These are phyloP conservation scores for Aphelocoma californica DNA, from an alignment of 2,797 vertebrate genomes.

Conservation along the genomic window DNA sequence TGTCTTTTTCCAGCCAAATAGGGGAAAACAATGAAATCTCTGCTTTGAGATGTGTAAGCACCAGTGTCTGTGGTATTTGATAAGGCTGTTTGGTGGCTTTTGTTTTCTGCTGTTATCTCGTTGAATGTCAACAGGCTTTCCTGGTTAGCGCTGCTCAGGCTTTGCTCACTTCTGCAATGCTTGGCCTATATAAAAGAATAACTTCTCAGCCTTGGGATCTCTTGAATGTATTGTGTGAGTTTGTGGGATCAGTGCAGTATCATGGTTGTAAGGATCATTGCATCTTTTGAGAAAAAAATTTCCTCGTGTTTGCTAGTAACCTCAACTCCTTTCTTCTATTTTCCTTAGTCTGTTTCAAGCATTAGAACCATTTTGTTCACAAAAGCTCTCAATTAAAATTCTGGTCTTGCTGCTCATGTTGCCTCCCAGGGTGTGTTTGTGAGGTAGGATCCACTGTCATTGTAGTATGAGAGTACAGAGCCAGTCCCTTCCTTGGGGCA, in stretches of 20 bases:
- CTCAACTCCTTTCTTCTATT: background rate
- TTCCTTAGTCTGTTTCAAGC: background rate
- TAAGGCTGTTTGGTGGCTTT: background rate
- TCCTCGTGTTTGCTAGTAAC: background rate
- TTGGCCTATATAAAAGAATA: background rate
- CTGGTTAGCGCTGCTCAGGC: background rate
- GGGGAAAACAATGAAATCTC: background rate
- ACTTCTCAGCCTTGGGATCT: background rate
- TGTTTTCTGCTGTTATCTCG: background rate
- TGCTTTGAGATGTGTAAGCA: background rate
- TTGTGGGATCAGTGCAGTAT: background rate
- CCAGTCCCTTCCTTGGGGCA: accelerated
- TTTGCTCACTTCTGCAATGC: background rate
- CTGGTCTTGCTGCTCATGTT: background rate
- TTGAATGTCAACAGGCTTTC: background rate
- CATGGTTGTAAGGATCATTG: background rate
- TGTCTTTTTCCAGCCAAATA: background rate
- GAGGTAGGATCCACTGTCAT: background rate
- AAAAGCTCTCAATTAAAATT: background rate
- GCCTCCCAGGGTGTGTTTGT: background rate
- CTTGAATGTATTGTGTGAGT: background rate
- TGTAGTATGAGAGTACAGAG: background rate
- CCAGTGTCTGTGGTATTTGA: background rate
- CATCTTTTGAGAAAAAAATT: background rate
- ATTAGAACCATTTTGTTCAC: background rate